Evolutionary conservation across 2,888 invertebrate genomes (phyloP).

Genomic region (Philereme transversata): DNA sequence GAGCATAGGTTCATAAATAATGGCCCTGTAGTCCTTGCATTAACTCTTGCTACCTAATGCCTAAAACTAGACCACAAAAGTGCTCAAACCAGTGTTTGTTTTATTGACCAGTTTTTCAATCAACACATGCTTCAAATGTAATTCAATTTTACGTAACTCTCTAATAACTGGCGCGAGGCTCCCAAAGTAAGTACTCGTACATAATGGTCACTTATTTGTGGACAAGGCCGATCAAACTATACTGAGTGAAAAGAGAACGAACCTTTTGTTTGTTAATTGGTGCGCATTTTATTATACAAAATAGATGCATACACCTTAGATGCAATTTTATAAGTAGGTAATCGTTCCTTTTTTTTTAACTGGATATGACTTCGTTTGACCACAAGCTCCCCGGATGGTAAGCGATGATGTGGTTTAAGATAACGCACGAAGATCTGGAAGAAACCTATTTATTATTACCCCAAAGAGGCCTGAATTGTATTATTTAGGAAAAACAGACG

Average conservation of each 20-base stretch:
- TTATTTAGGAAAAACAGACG: no score
- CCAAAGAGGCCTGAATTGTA: no score
- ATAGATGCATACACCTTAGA: no score
- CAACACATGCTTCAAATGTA: conserved; percentile 55
- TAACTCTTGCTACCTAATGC: neutral
- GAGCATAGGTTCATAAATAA: no score
- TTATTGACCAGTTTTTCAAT: conserved; percentile 65
- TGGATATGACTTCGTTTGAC: no score
- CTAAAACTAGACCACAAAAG: conserved; percentile 17
- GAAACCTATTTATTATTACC: no score
- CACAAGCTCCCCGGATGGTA: no score
- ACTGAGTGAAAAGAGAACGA: neutral
- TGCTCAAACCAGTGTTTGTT: conserved; percentile 53
- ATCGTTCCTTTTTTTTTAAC: no score
- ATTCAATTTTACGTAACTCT: conserved; percentile 66
- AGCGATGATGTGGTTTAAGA: no score
- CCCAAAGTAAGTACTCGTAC: conserved; percentile 41
- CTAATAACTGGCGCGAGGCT: conserved; percentile 69
- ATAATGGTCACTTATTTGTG: conserved; percentile 60
- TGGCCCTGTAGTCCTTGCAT: neutral
- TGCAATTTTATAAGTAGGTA: no score
- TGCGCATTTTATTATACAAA: no score
- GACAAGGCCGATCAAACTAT: conserved; percentile 55
- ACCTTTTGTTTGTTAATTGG: neutral
- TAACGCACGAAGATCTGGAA: no score